Evolutionary conservation across 2,113 vertebrate genomes (phyloP).

Genomic region (Microtus oregoni): DNA sequence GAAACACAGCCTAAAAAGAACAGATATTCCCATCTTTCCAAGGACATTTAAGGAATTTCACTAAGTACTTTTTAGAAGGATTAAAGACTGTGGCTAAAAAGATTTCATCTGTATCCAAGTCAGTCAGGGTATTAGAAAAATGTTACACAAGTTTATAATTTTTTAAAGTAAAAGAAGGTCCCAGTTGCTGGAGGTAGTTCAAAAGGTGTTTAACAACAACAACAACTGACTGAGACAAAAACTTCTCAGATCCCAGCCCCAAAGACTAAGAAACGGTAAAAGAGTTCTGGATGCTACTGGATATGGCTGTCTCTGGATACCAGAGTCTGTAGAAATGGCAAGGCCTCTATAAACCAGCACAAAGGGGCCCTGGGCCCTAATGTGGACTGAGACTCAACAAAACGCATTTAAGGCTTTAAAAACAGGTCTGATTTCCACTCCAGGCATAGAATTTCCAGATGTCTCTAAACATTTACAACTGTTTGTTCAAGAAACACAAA

Average conservation of each 20-base stretch:
- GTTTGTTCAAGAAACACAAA: background rate
- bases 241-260: background rate
- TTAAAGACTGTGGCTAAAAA: too few relatives aligned
- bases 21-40: too few relatives aligned
- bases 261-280: background rate
- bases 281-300: background rate
- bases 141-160: background rate
- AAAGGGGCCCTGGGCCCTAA: background rate
- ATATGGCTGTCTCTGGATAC: background rate
- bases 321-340: background rate
- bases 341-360: background rate
- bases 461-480: too few relatives aligned
- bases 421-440: background rate
- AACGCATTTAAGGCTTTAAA: background rate
- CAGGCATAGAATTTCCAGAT: background rate
- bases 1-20: too few relatives aligned
- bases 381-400: background rate
- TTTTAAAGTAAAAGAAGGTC: background rate
- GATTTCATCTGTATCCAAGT: too few relatives aligned
- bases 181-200: background rate
- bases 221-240: background rate
- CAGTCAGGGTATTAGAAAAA: too few relatives aligned
- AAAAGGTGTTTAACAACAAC: too few relatives aligned
- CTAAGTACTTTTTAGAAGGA: too few relatives aligned
- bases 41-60: too few relatives aligned